phyloP scores from a whole-genome alignment of 2,888 invertebrate species.

The Sarcophaga variegata region DNA sequence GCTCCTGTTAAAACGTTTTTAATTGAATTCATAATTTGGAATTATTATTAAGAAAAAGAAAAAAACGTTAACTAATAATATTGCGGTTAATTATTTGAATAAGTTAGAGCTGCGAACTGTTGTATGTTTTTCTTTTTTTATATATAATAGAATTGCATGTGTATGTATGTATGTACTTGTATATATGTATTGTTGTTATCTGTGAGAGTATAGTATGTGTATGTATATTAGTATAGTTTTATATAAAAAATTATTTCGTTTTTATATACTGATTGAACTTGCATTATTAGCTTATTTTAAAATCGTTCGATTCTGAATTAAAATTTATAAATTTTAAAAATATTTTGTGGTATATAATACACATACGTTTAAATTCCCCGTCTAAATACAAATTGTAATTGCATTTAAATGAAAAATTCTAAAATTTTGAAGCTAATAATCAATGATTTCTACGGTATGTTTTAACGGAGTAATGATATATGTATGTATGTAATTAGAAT shows the following conservation, averaged over 20 bases:
- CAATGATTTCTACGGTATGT: constrained; percentile 12
- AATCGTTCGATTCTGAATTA: not conserved
- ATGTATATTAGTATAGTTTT: constrained; percentile 34
- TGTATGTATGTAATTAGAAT: constrained; percentile 21
- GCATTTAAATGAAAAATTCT: not conserved
- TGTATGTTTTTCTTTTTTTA: constrained; percentile 22
- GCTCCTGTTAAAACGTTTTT: not conserved
- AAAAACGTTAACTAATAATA: not conserved
- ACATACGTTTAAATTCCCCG: no score
- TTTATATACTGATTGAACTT: constrained; percentile 22
- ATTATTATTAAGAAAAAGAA: not conserved
- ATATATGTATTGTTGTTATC: constrained; percentile 47
- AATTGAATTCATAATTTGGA: constrained; percentile 8
- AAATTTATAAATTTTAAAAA: not conserved
- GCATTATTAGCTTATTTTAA: not conserved
- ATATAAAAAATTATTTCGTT: constrained; percentile 24
- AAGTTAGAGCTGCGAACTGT: not conserved
- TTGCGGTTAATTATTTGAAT: constrained; percentile 33
- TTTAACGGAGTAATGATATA: constrained; percentile 8
- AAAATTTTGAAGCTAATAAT: not conserved
- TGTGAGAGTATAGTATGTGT: constrained; percentile 29
- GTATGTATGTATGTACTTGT: constrained; percentile 23
- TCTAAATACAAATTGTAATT: not conserved
- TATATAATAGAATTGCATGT: constrained; percentile 37
- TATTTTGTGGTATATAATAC: no score